Conservation (phyloP, 2,113 vertebrate species). For the Pterocles orientalis region DNA sequence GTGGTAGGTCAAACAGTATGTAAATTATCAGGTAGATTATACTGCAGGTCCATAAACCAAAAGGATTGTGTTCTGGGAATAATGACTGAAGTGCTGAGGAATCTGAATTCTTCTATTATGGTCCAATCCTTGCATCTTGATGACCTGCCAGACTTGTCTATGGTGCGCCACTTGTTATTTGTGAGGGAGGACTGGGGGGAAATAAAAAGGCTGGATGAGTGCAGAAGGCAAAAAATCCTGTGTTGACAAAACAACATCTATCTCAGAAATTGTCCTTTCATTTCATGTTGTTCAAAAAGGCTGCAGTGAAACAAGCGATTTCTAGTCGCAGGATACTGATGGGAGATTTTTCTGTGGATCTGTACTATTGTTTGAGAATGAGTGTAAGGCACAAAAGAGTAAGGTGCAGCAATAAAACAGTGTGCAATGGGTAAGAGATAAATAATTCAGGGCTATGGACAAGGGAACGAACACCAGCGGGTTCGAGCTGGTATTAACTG, state of each 20-base stretch:
- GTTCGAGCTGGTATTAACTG: neutral
- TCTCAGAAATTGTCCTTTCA: neutral
- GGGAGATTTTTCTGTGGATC: neutral
- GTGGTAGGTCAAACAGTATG: neutral
- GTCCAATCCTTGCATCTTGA: neutral
- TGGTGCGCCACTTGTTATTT: neutral
- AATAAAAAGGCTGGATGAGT: neutral
- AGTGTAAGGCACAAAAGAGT: neutral
- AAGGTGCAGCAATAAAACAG: neutral
- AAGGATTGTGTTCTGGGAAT: neutral
- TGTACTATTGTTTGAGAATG: neutral
- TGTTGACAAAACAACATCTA: neutral
- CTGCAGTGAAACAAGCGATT: neutral
- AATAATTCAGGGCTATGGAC: conserved; percentile 23
- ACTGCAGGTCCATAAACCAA: neutral
- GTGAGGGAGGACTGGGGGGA: neutral
- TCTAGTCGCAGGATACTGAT: neutral
- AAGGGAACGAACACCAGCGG: neutral
- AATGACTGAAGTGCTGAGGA: neutral
- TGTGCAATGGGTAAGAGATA: neutral
- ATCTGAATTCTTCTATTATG: neutral
- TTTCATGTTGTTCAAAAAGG: neutral
- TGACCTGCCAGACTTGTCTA: neutral
- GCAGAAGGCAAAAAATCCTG: neutral
- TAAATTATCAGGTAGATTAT: neutral